Conservation (phyloP, 2,113 vertebrate genomes). For the Semnopithecus entellus region DNA sequence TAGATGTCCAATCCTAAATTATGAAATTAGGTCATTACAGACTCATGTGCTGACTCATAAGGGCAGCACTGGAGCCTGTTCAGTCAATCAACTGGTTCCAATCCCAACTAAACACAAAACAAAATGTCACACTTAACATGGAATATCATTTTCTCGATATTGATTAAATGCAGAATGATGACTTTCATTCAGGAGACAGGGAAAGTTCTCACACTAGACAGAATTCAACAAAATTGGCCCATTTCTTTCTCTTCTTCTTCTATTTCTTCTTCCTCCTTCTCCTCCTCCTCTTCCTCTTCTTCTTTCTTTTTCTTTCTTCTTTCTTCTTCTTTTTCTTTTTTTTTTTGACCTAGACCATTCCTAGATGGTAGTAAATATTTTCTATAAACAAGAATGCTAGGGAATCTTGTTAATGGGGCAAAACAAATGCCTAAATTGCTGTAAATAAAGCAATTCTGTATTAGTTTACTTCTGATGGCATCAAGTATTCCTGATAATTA, state of each 20-base stretch:
- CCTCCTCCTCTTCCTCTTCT: no score
- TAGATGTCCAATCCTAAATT: conserved; percentile 3
- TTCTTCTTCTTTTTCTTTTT: neutral
- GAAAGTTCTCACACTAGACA: conserved; percentile 53
- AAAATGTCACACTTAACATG: conserved; percentile 54
- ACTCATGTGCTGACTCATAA: conserved; percentile 48
- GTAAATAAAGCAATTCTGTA: conserved; percentile 56
- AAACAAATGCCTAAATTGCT: conserved; percentile 54
- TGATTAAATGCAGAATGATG: conserved; percentile 62
- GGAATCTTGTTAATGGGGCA: conserved; percentile 51
- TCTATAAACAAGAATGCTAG: conserved; percentile 54
- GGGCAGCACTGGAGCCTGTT: neutral
- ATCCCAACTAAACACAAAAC: conserved; percentile 54
- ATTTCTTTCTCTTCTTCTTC: conserved; percentile 7
- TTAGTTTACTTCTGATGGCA: conserved; percentile 63
- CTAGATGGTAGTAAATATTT: conserved; percentile 52
- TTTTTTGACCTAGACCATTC: conserved; percentile 15
- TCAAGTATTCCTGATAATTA: conserved; percentile 60
- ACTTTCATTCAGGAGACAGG: conserved; percentile 64
- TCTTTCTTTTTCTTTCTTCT: neutral
- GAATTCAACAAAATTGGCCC: conserved; percentile 68
- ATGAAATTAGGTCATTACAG: conserved; percentile 36
- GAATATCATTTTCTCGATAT: conserved; percentile 62
- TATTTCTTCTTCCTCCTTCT: neutral
- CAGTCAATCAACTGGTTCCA: conserved; percentile 60